Conservation (phyloP, 2,797 vertebrate species). For the Sebastes iracundus region DNA sequence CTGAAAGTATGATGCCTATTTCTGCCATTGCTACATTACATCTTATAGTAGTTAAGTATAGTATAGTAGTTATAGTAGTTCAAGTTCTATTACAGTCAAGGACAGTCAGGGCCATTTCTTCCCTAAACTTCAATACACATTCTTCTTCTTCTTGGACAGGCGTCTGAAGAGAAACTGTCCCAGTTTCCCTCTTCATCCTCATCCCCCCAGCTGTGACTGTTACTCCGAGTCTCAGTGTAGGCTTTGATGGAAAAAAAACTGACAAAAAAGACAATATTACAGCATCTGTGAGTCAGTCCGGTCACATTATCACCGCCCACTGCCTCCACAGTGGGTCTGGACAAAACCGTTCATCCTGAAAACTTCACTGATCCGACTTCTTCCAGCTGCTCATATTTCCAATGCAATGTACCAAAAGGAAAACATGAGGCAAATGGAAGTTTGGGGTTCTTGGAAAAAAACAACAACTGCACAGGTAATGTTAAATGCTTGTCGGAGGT, state of each 20-base stretch:
- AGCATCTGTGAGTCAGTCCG: neutral
- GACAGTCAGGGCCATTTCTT: neutral
- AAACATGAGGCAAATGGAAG: neutral
- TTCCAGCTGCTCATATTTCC: neutral
- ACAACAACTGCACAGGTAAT: neutral
- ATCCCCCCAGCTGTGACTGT: neutral
- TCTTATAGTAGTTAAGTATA: neutral
- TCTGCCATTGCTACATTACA: neutral
- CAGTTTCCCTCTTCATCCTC: neutral
- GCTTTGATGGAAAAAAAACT: neutral
- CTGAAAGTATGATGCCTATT: neutral
- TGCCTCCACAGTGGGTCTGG: neutral
- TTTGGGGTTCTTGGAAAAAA: too few species aligned
- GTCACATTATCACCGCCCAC: neutral
- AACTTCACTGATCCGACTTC: neutral
- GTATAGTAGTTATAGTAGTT: neutral
- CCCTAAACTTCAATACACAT: neutral
- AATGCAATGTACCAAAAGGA: neutral
- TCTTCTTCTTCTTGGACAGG: neutral
- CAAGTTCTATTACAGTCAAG: neutral
- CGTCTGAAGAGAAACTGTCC: neutral
- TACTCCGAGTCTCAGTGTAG: neutral
- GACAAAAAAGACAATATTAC: neutral
- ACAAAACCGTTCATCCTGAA: neutral
- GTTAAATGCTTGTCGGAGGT: neutral